Conservation (phyloP, 2,888 invertebrate species). For the Oscheius sp. region DNA sequence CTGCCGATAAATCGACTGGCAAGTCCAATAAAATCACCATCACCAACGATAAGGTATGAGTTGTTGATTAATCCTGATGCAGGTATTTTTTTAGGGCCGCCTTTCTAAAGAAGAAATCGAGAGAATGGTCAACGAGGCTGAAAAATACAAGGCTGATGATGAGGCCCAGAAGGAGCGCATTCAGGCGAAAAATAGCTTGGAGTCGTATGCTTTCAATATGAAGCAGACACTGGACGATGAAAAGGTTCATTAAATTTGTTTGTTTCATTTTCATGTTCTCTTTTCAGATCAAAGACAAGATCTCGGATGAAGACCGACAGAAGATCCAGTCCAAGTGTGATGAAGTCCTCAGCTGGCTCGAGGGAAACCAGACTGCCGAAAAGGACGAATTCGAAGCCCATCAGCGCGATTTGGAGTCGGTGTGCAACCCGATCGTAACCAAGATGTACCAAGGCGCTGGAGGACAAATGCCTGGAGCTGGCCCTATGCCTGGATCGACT, state of each 20-base stretch:
- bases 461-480: too few relatives aligned
- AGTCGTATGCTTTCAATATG: constrained; percentile 93
- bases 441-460: constrained; percentile 89
- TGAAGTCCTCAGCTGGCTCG: constrained; percentile 83
- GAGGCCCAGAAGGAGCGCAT: constrained; percentile 78
- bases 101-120: constrained; percentile 88
- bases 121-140: constrained; percentile 86
- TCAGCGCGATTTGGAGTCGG: constrained; percentile 90
- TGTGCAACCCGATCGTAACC: constrained; percentile 94
- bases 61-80: too few relatives aligned
- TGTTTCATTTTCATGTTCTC: background rate
- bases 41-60: constrained; percentile 86
- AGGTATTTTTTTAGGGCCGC: too few relatives aligned
- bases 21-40: constrained; percentile 77
- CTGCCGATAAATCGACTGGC: constrained; percentile 84
- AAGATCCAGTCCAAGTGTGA: constrained; percentile 89
- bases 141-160: constrained; percentile 85
- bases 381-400: constrained; percentile 77
- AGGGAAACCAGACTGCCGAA: constrained; percentile 82
- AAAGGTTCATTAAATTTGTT: constrained; percentile 76
- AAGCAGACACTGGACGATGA: constrained; percentile 91
- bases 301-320: constrained; percentile 86
- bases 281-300: constrained; percentile 83
- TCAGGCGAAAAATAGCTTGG: constrained; percentile 86
- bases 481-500: constrained; percentile 83